Evolutionary conservation across 1,140 invertebrate genomes (phyloP), one percentile per base, ranked within the genome.

Genomic region (Bombus huntii): DNA sequence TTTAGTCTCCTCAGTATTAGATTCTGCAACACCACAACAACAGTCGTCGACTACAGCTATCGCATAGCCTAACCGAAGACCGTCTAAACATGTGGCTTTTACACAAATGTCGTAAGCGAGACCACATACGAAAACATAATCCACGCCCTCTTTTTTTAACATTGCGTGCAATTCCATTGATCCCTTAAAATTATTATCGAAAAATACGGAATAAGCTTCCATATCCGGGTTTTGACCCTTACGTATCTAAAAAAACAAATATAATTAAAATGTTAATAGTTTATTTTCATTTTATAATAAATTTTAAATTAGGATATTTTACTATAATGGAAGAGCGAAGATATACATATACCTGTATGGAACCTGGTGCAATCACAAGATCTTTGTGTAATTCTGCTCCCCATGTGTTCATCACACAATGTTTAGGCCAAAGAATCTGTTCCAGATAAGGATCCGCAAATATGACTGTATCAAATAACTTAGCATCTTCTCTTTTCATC

Each of bases 191-290:
- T 96, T 96, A 93, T 98, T 98, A 91, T 98, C 97, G 94, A 95
- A 97, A 93, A 98, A 98, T n/a, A 96, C 97, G 0, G 97, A 98
- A 94, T 98, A 98, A 2, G 96, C 96, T 89, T 98, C 98, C 15
- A 98, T 96, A 66, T 97, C 96, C 0, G 97, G 96, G 88, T 97
- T 96, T 22, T 96, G 96, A 39, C 98, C 97, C 94, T 98, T 98
- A 83, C 96, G 96, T 47, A 98, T 95, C 94, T 96, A 12, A 96
- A 94, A 18, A 95, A 95, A 78, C 96, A 93, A 31, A 28, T 3
- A 34, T 13, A 59, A 18, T 62, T 44, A 57, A 57, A 28, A 31
- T 65, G 13, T 37, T 10, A 68, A 47, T 13, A 12, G 13, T 42
- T 72, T n/a, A 25, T 72, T n/a, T 71, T 72, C 18, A 68, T 68